Evolutionary conservation across 2,797 vertebrate genomes (phyloP).

Genomic region (Paguma larvata): DNA sequence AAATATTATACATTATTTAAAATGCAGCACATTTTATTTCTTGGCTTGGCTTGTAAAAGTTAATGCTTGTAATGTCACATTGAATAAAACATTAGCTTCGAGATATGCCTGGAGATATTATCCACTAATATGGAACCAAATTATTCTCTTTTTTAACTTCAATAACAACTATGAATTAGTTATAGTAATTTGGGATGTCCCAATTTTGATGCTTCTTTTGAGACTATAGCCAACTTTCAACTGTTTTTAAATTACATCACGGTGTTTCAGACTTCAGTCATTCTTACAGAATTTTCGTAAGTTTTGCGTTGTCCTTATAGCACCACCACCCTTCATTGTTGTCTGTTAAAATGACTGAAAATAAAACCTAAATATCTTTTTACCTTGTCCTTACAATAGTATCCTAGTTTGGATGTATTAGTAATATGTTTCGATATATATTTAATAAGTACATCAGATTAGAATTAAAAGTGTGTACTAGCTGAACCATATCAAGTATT

Average conservation of each 20-base stretch:
- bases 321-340: not conserved
- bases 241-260: not conserved
- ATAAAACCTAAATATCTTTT: not conserved
- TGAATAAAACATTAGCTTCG: conserved; percentile 57
- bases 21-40: conserved; percentile 54
- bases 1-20: conserved; percentile 52
- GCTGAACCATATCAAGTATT: not conserved
- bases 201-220: conserved; percentile 48
- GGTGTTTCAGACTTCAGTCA: conserved; percentile 3
- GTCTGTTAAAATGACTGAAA: conserved; percentile 16
- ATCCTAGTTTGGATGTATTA: not conserved
- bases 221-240: not conserved
- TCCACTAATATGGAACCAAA: conserved; percentile 3
- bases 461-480: conserved; percentile 6
- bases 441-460: not conserved
- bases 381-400: not conserved
- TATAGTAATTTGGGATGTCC: conserved; percentile 8
- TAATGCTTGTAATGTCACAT: conserved; percentile 36
- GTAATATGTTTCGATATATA: not conserved
- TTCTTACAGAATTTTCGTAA: conserved; percentile 46
- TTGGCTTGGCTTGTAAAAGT: conserved; percentile 43
- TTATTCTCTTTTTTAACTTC: not conserved
- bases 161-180: not conserved
- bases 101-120: conserved; percentile 44
- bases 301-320: not conserved